These are phyloP conservation scores for Bicyclus anynana DNA, from an alignment of 1,140 invertebrate genomes.

Conservation along the genomic window DNA sequence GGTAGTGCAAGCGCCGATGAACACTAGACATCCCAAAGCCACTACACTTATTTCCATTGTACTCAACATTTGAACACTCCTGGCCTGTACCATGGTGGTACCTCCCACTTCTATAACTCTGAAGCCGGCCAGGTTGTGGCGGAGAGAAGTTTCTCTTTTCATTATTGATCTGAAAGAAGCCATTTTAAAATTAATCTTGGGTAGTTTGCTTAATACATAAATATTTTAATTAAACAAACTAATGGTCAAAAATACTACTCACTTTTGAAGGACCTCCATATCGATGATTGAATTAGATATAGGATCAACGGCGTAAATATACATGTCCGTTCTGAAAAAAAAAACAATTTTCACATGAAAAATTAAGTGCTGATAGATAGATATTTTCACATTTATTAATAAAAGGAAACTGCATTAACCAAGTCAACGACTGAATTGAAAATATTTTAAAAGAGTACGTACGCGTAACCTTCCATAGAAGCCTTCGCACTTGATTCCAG, in stretches of 20 bases:
- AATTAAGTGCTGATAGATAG: too few relatives aligned
- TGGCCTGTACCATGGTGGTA: conserved; percentile 50
- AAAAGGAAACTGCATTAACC: too few relatives aligned
- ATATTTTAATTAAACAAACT: too few relatives aligned
- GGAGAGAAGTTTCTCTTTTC: conserved; percentile 79
- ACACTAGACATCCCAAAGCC: conserved; percentile 86
- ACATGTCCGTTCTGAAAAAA: conserved; percentile 87
- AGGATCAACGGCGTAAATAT: conserved; percentile 90
- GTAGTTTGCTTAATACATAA: too few relatives aligned
- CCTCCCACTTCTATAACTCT: conserved; percentile 77
- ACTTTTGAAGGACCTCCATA: conserved; percentile 87
- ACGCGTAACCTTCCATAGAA: conserved; percentile 80
- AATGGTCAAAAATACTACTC: conserved; percentile 40
- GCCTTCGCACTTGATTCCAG: conserved; percentile 82
- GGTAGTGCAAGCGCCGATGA: conserved; percentile 85
- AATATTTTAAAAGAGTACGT: too few relatives aligned
- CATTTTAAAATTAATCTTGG: too few relatives aligned
- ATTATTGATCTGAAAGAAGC: conserved; percentile 77
- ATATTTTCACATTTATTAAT: too few relatives aligned
- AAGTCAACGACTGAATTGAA: too few relatives aligned
- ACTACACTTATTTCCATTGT: conserved; percentile 88
- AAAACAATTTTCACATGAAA: conserved; percentile 13
- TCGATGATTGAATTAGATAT: conserved; percentile 88
- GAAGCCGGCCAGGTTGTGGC: conserved; percentile 79
- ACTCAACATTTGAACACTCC: conserved; percentile 70